phyloP scores from a whole-genome alignment of 2,113 vertebrate genomes.

The Amia ocellicauda region DNA sequence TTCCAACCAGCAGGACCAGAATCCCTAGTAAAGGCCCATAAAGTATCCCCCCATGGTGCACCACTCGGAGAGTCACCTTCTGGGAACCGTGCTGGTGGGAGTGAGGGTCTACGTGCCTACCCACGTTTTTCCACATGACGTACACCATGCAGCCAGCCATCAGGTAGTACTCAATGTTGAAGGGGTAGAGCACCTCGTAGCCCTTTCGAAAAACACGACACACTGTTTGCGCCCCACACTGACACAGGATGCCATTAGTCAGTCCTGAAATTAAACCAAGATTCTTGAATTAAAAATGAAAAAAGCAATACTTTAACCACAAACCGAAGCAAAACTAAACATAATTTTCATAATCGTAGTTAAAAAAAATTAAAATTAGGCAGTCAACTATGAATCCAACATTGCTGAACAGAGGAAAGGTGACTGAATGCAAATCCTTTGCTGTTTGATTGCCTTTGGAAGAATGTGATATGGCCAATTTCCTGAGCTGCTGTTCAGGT shows the following conservation, averaged over 20 bases:
- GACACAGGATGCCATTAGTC: conserved; percentile 42
- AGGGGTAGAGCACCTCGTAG: conserved; percentile 82
- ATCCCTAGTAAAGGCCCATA: conserved; percentile 66
- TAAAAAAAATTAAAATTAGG: background rate
- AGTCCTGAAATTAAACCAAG: conserved; percentile 17
- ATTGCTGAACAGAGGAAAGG: no score
- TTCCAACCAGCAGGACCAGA: conserved; percentile 53
- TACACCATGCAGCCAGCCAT: conserved; percentile 79
- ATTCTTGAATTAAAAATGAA: no score
- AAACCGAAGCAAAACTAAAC: background rate
- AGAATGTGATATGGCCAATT: no score
- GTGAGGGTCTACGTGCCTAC: conserved; percentile 50
- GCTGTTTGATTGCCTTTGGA: no score
- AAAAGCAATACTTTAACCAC: no score
- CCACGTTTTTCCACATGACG: conserved; percentile 90
- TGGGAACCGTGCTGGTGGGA: background rate
- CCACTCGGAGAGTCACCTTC: conserved; percentile 54
- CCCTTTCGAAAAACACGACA: conserved; percentile 78
- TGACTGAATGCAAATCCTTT: no score
- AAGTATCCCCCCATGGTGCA: conserved; percentile 40
- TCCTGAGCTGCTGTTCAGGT: no score
- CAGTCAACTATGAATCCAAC: background rate
- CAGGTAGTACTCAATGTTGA: conserved; percentile 84
- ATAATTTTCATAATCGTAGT: background rate
- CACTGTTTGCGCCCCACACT: conserved; percentile 46